A percentile compares a stretch with the other conserved stretches of the same genome.
These are phyloP conservation scores for Odobenus rosmarus DNA, from an alignment of 2,113 vertebrate species.

Conservation along the genomic window DNA sequence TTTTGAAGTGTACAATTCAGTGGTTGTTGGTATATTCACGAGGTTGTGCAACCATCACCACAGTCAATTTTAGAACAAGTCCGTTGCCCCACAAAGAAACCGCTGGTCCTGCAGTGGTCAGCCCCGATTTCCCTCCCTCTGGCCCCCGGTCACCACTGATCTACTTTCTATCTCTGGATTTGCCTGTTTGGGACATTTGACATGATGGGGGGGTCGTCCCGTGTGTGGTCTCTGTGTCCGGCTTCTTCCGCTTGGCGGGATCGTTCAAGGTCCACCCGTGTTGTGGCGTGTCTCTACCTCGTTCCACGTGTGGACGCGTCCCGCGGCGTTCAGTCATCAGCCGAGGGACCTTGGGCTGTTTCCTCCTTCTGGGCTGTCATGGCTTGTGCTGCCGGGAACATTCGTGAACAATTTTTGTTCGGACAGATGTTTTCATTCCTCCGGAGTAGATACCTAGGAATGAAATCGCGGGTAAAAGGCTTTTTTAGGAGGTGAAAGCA, in stretches of 20 bases:
- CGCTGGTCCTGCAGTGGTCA: not conserved
- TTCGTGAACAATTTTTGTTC: fast-evolving
- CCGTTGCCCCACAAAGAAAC: not conserved
- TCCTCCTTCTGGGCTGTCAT: not conserved
- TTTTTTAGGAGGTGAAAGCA: not conserved
- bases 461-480: not conserved
- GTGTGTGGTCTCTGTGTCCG: not conserved
- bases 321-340: too few relatives aligned
- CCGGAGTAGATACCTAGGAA: not conserved
- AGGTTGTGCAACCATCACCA: not conserved
- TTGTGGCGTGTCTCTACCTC: fast-evolving
- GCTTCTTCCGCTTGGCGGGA: not conserved
- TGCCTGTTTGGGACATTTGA: not conserved
- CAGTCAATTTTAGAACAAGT: not conserved
- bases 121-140: not conserved
- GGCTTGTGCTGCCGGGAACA: fast-evolving
- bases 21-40: not conserved
- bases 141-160: not conserved
- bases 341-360: fast-evolving
- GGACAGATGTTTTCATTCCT: not conserved
- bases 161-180: not conserved
- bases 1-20: not conserved
- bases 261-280: fast-evolving
- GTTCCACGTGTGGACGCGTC: not conserved
- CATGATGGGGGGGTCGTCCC: fast-evolving